Percentiles rank a stretch among this genome's conserved stretches.
Evolutionary conservation across 2,888 invertebrate species (phyloP).

Genomic region (Drosophila meridiana): DNA sequence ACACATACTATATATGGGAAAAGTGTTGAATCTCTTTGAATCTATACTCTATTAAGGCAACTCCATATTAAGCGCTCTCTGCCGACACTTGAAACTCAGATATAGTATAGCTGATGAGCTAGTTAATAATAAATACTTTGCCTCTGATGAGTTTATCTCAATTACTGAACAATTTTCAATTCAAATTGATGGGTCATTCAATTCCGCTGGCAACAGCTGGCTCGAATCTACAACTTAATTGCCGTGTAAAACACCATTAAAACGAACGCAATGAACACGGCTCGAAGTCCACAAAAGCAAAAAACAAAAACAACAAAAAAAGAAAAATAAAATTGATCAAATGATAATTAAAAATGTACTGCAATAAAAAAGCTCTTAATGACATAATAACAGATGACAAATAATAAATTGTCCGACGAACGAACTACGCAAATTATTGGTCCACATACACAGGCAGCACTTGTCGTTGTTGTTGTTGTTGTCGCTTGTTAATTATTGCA

Average conservation of each 20-base stretch:
- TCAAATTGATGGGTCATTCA: slow-evolving; percentile 47
- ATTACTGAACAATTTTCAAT: slow-evolving; percentile 34
- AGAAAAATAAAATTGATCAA: slow-evolving; percentile 61
- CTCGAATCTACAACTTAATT: slow-evolving; percentile 64
- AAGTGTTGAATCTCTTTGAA: too few relatives aligned
- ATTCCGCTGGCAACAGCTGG: slow-evolving; percentile 44
- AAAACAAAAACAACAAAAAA: slow-evolving; percentile 4
- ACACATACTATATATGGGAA: too few relatives aligned
- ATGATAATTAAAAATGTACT: slow-evolving; percentile 75
- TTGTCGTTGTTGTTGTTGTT: slow-evolving; percentile 48
- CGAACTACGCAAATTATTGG: slow-evolving; percentile 66
- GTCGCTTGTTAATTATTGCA: slow-evolving; percentile 69
- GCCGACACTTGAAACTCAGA: slow-evolving; percentile 3
- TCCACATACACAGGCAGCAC: slow-evolving; percentile 24
- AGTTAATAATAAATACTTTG: slow-evolving; percentile 20
- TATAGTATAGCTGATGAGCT: background rate
- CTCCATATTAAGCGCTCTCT: background rate
- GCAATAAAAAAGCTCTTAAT: slow-evolving; percentile 68
- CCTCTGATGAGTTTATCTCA: slow-evolving; percentile 27
- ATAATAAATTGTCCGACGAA: slow-evolving; percentile 72
- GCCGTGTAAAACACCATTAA: slow-evolving; percentile 67
- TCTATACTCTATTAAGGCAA: background rate
- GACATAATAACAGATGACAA: slow-evolving; percentile 81
- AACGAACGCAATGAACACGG: slow-evolving; percentile 33
- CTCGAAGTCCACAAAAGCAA: background rate